Evolutionary conservation across 1,140 invertebrate species (phyloP), one percentile per base, ranked within the genome.

Genomic region (Pygmarrhopalites habei): DNA sequence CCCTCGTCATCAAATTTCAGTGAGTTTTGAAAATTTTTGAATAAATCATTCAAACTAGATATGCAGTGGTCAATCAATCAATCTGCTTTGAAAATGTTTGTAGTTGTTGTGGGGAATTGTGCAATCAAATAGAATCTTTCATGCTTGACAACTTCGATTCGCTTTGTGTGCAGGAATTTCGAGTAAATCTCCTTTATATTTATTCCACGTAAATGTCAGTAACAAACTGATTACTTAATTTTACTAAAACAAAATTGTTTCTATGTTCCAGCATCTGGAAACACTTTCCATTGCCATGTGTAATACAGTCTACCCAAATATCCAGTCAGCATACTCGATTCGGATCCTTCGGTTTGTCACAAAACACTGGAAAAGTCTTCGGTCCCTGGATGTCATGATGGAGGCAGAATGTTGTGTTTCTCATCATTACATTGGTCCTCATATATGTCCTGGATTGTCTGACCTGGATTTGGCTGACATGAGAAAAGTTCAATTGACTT

Each of bases 131-230:
- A n/a, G 60, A 61, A n/a, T 21, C 25, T 12, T 61, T 52, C 51
- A 55, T 61, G 49, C 26, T 61, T 0, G 60, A 61, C 30, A 61
- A 61, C 30, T 43, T 61, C 17, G 60, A 61, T 39, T 53, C 60
- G 4, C 60, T 61, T 21, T 49, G 47, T 51, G 49, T 61, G 35
- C 60, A 61, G 26, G 14, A n/a, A n/a, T n/a, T n/a, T n/a, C n/a
- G n/a, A n/a, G n/a, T n/a, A n/a, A n/a, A n/a, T n/a, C n/a, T n/a
- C n/a, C n/a, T n/a, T n/a, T n/a, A n/a, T n/a, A n/a, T n/a, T n/a
- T n/a, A n/a, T n/a, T n/a, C n/a, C n/a, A n/a, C n/a, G n/a, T n/a
- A n/a, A n/a, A n/a, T n/a, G n/a, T n/a, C n/a, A n/a, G n/a, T n/a
- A n/a, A n/a, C n/a, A n/a, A n/a, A n/a, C n/a, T n/a, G n/a, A n/a